A percentile compares a stretch with the other conserved stretches of the same genome.
Evolutionary conservation across 2,797 vertebrate genomes (phyloP).

Genomic region (Moxostoma hubbsi): DNA sequence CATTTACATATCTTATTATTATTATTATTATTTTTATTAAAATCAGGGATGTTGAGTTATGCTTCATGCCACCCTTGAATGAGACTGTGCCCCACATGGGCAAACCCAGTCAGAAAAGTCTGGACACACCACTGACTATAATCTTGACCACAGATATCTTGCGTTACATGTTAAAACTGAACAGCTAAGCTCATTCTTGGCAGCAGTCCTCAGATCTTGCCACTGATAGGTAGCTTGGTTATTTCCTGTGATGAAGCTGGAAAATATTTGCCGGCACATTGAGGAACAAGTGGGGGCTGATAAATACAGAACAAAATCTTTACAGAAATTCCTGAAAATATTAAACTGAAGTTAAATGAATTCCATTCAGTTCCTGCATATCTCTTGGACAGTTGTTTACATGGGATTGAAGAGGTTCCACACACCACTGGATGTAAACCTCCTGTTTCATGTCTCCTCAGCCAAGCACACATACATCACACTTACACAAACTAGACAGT

Average conservation of each 20-base stretch:
- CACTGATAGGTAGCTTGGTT: slow-evolving; percentile 25
- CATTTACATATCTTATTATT: too few relatives aligned
- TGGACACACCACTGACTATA: neutral
- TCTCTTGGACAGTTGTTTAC: slow-evolving; percentile 15
- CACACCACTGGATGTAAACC: slow-evolving; percentile 32
- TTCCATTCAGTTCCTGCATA: slow-evolving; percentile 31
- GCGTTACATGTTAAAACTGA: neutral
- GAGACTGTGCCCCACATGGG: too few relatives aligned
- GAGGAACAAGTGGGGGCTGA: slow-evolving; percentile 27
- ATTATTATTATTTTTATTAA: too few relatives aligned
- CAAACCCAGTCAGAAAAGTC: neutral
- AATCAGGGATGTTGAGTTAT: too few relatives aligned
- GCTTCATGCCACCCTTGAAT: too few relatives aligned
- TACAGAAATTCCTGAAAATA: slow-evolving; percentile 14
- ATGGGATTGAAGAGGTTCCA: slow-evolving; percentile 18
- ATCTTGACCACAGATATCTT: slow-evolving; percentile 8
- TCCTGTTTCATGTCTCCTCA: slow-evolving; percentile 48
- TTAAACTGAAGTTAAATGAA: slow-evolving; percentile 21
- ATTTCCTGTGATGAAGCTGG: slow-evolving; percentile 37
- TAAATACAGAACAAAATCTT: neutral
- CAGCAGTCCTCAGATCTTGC: slow-evolving; percentile 33
- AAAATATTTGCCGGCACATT: slow-evolving; percentile 20
- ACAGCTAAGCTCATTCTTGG: slow-evolving; percentile 38
- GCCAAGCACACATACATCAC: slow-evolving; percentile 47
- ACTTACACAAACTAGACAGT: slow-evolving; percentile 42